Evolutionary conservation across 2,113 vertebrate species (phyloP).

Genomic region (Hemiscyllium ocellatum): DNA sequence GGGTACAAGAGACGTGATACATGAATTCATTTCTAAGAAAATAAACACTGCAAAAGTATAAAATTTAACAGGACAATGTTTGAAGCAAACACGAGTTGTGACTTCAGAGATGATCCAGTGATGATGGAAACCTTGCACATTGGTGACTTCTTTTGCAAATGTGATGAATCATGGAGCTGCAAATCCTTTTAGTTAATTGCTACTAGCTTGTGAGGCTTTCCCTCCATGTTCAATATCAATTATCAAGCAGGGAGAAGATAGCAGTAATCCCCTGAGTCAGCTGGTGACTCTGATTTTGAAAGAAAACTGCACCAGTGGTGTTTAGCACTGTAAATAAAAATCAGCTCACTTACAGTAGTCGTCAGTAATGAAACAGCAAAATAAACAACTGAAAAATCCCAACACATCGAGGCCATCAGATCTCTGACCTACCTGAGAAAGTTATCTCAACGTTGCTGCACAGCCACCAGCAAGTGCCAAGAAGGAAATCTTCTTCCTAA

Average conservation of each 20-base stretch:
- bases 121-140: constrained; percentile 64
- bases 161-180: constrained; percentile 88
- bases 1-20: constrained; percentile 52
- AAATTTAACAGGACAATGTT: constrained; percentile 68
- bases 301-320: constrained; percentile 77
- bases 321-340: constrained; percentile 74
- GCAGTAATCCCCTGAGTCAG: constrained; percentile 73
- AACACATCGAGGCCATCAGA: constrained; percentile 55
- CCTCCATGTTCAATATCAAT: constrained; percentile 98
- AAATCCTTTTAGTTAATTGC: constrained; percentile 99
- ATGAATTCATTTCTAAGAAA: constrained; percentile 58
- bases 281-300: constrained; percentile 63
- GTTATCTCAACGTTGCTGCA: constrained; percentile 43
- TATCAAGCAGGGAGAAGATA: constrained; percentile 88
- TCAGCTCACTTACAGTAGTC: constrained; percentile 73
- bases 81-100: constrained; percentile 62
- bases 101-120: constrained; percentile 52
- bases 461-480: neutral
- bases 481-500: neutral
- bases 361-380: constrained; percentile 65
- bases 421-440: constrained; percentile 60
- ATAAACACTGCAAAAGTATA: constrained; percentile 61
- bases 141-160: constrained; percentile 84
- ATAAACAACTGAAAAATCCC: constrained; percentile 59
- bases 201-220: constrained; percentile 87